A percentile compares a stretch with the other conserved stretches of the same genome.
Conservation (phyloP, 2,113 vertebrate genomes). For the Acrocephalus arundinaceus region DNA sequence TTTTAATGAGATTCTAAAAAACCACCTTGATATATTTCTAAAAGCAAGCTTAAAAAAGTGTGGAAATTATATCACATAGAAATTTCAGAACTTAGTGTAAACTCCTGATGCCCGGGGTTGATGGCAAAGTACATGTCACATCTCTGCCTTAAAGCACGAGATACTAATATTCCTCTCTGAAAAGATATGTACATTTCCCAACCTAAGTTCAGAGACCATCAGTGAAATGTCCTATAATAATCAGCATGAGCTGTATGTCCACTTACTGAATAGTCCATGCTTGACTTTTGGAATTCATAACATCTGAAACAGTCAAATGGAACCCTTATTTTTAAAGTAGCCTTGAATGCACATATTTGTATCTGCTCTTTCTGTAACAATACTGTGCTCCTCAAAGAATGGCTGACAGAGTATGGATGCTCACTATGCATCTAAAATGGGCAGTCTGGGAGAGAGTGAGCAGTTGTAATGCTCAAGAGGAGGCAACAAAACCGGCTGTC, state of each 20-base stretch:
- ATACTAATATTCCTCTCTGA: background rate
- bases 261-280: background rate
- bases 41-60: background rate
- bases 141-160: background rate
- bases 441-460: background rate
- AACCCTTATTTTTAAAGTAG: background rate
- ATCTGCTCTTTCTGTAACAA: background rate
- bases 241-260: background rate
- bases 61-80: background rate
- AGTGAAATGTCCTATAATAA: background rate
- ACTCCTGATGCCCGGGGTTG: background rate
- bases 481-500: background rate
- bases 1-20: background rate
- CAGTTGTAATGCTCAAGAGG: background rate
- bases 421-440: background rate
- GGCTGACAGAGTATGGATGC: background rate
- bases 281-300: background rate
- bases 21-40: background rate
- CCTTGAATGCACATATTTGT: background rate
- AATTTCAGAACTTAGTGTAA: background rate
- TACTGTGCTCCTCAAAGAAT: background rate
- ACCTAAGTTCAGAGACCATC: background rate
- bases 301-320: background rate
- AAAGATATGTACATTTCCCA: background rate
- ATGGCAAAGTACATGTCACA: fast-evolving